Evolutionary conservation across 2,888 invertebrate genomes (phyloP).

Genomic region (Rhodophaea formosa): DNA sequence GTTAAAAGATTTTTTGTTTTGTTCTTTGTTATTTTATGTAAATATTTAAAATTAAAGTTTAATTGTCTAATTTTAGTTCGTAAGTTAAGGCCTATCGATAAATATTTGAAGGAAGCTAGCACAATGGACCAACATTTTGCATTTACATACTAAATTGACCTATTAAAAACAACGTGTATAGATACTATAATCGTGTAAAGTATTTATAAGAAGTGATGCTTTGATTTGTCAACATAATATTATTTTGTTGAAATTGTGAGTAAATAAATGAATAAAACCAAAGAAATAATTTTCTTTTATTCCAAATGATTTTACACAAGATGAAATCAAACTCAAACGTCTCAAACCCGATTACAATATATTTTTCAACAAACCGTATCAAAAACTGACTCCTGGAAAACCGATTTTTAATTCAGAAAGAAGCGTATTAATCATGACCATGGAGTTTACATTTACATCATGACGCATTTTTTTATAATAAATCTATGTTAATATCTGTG

Average conservation of each 20-base stretch:
- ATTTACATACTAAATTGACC: neutral
- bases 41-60: slow-evolving; percentile 24
- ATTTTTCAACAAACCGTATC: too few species aligned
- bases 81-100: neutral
- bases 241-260: slow-evolving; percentile 14
- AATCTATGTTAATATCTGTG: too few species aligned
- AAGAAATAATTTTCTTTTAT: neutral
- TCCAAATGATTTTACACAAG: neutral
- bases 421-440: too few species aligned
- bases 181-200: neutral
- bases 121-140: slow-evolving; percentile 22
- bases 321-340: too few species aligned
- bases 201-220: neutral
- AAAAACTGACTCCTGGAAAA: too few species aligned
- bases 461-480: too few species aligned
- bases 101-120: neutral
- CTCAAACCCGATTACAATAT: too few species aligned
- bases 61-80: neutral
- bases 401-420: too few species aligned
- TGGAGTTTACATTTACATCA: too few species aligned
- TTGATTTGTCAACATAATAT: slow-evolving; percentile 11
- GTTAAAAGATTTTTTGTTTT: slow-evolving; percentile 11
- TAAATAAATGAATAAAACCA: slow-evolving; percentile 11
- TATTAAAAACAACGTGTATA: neutral
- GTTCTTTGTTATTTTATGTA: slow-evolving; percentile 27